Percentiles rank a stretch among this genome's conserved stretches.
phyloP scores from a whole-genome alignment of 2,113 vertebrate species.

The Mungos mungo region DNA sequence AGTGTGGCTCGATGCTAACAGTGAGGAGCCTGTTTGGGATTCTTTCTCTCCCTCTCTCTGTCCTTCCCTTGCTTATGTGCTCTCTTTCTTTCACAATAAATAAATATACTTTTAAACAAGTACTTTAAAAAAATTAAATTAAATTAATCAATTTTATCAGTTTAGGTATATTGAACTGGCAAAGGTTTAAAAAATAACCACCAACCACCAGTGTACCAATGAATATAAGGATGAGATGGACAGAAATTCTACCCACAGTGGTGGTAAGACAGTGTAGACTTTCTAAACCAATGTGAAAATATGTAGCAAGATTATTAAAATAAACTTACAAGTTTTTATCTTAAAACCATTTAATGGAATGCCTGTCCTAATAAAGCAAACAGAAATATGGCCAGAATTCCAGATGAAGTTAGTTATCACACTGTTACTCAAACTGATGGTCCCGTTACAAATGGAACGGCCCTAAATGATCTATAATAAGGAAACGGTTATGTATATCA shows the following conservation, averaged over 20 bases:
- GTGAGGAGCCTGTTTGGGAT: no score
- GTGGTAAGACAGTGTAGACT: not conserved
- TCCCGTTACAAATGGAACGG: slow-evolving; percentile 1
- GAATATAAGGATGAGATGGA: not conserved
- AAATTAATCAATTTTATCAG: no score
- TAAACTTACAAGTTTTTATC: not conserved
- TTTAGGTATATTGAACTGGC: not conserved
- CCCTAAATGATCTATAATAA: not conserved
- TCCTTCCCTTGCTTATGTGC: no score
- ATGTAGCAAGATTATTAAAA: not conserved
- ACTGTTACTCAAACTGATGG: not conserved
- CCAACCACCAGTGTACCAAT: not conserved
- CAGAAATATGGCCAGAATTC: not conserved
- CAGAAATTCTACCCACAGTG: accelerated
- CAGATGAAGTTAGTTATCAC: not conserved
- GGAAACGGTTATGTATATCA: not conserved
- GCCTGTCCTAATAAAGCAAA: not conserved
- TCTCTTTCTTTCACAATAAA: no score
- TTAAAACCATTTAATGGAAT: not conserved
- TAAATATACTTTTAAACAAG: no score
- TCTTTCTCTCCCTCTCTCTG: no score
- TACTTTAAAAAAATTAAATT: no score
- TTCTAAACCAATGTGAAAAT: not conserved
- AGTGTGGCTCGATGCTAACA: no score
- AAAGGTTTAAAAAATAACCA: not conserved